These are phyloP conservation scores for silkworm (Bombyx mori) DNA, from an alignment of 1,140 invertebrate species.

Conservation along the genomic window ASM3026992v2 NC_085111.1:6714501-6715000, in stretches of 20 bases:
- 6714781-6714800: not conserved
- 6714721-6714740: slow-evolving; percentile 53
- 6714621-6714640: slow-evolving; percentile 52
- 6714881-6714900: not conserved
- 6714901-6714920: not conserved
- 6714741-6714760: slow-evolving; percentile 10
- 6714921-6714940: not conserved
- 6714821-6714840: not conserved
- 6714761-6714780: not conserved
- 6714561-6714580: slow-evolving; percentile 63
- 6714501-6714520: slow-evolving; percentile 43
- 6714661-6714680: slow-evolving; percentile 47
- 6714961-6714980: too few relatives aligned
- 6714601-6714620: slow-evolving; percentile 67
- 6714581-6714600: slow-evolving; percentile 60
- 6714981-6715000: not conserved
- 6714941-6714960: not conserved
- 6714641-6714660: slow-evolving; percentile 42
- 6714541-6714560: slow-evolving; percentile 63
- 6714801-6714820: not conserved
- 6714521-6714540: slow-evolving; percentile 64
- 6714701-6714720: slow-evolving; percentile 66
- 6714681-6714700: slow-evolving; percentile 69
- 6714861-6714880: not conserved
- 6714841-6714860: too few relatives aligned